Percentiles rank a stretch among this genome's conserved stretches.
These are phyloP conservation scores for Apeltes quadracus DNA, from an alignment of 2,113 vertebrate species.

Conservation along the genomic window DNA sequence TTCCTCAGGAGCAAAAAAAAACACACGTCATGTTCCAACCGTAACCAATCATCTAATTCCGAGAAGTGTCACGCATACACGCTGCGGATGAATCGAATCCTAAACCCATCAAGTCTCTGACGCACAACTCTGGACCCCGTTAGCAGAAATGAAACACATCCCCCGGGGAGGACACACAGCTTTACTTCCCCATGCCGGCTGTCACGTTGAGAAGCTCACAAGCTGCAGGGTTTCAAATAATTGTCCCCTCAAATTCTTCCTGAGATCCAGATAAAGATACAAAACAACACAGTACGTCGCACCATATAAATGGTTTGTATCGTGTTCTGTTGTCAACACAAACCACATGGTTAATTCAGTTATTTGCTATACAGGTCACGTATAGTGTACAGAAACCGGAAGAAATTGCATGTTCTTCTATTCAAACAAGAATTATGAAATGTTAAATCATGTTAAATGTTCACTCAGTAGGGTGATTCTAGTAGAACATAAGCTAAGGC, in stretches of 20 bases:
- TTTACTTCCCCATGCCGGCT: slow-evolving; percentile 21
- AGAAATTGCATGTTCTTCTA: too few species aligned
- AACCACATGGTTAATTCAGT: too few species aligned
- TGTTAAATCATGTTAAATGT: neutral
- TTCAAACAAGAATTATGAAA: too few species aligned
- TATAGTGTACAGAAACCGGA: too few species aligned
- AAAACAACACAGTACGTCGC: neutral
- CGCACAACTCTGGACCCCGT: slow-evolving; percentile 22
- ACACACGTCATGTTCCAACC: slow-evolving; percentile 19
- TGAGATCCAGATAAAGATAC: neutral
- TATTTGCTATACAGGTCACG: too few species aligned
- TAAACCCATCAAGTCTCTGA: slow-evolving; percentile 34
- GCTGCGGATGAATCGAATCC: neutral
- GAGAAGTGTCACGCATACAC: neutral
- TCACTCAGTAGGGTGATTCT: neutral
- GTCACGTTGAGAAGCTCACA: slow-evolving; percentile 14
- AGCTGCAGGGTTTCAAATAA: neutral
- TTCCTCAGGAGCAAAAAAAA: slow-evolving; percentile 13
- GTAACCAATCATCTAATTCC: slow-evolving; percentile 39
- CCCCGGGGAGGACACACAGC: slow-evolving; percentile 8
- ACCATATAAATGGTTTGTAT: too few species aligned
- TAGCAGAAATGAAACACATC: slow-evolving; percentile 47
- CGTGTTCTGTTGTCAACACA: neutral
- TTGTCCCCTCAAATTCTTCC: neutral
- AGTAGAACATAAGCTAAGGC: neutral